Percentiles rank a stretch among this genome's conserved stretches.
Conservation (phyloP, 2,113 vertebrate species). For the Pteruthius melanotis region DNA sequence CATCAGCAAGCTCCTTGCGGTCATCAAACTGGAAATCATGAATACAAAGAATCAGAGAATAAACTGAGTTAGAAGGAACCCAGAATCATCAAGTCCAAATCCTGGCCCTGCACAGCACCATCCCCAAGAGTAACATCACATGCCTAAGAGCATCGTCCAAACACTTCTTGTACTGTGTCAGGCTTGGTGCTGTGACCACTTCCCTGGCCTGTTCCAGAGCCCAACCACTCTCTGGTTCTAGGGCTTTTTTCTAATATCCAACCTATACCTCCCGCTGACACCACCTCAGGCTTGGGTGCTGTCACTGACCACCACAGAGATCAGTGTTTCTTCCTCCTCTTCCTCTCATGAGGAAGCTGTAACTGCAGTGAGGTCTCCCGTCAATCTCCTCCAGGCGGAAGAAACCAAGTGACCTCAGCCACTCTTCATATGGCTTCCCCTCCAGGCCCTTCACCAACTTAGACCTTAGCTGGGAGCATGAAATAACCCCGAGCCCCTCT, state of each 20-base stretch:
- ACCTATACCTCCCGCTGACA: background rate
- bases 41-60: background rate
- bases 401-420: background rate
- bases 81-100: rapidly evolving
- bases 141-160: background rate
- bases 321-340: background rate
- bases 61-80: background rate
- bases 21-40: background rate
- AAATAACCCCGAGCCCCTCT: background rate
- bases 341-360: background rate
- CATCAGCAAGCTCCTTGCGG: background rate
- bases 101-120: background rate
- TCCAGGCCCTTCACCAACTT: background rate
- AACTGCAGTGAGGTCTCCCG: background rate
- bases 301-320: background rate
- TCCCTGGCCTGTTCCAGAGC: background rate
- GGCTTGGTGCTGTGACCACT: background rate
- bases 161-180: background rate
- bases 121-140: too few species aligned
- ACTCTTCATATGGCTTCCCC: background rate
- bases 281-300: background rate
- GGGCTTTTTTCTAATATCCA: background rate
- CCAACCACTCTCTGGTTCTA: background rate
- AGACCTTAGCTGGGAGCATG: background rate
- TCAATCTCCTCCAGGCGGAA: background rate